phyloP scores from a whole-genome alignment of 2,888 invertebrate species.

The Adelognathus sp. region DNA sequence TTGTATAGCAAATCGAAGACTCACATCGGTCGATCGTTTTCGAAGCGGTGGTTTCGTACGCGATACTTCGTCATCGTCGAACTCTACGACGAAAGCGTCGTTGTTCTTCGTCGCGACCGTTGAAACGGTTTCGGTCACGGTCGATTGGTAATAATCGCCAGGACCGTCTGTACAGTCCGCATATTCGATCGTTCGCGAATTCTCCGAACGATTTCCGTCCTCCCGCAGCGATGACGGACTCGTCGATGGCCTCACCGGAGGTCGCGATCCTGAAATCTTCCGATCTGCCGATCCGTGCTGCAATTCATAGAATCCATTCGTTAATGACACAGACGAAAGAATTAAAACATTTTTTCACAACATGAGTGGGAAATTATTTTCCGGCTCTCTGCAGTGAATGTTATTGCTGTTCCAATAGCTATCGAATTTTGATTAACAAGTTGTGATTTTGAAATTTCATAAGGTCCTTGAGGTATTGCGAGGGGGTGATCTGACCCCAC shows the following conservation, averaged over 20 bases:
- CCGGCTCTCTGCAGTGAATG: too few relatives aligned
- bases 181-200: constrained; percentile 46
- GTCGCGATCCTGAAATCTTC: constrained; percentile 61
- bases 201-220: constrained; percentile 57
- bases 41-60: constrained; percentile 56
- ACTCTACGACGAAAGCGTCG: constrained; percentile 63
- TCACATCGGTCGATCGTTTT: constrained; percentile 66
- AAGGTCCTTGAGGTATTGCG: too few relatives aligned
- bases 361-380: too few relatives aligned
- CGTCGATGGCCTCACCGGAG: constrained; percentile 56
- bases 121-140: constrained; percentile 59
- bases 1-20: constrained; percentile 25
- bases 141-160: constrained; percentile 55
- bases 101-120: constrained; percentile 52
- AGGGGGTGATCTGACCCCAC: too few relatives aligned
- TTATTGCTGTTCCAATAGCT: too few relatives aligned
- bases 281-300: constrained; percentile 60
- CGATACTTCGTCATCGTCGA: constrained; percentile 59
- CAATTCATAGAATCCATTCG: constrained; percentile 7
- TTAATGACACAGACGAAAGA: not conserved
- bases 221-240: constrained; percentile 42
- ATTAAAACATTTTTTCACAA: too few relatives aligned
- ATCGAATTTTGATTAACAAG: too few relatives aligned
- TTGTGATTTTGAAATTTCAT: too few relatives aligned
- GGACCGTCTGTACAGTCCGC: constrained; percentile 62